These are phyloP conservation scores for Noctua janthe DNA, from an alignment of 2,888 invertebrate species.

Conservation along the genomic window DNA sequence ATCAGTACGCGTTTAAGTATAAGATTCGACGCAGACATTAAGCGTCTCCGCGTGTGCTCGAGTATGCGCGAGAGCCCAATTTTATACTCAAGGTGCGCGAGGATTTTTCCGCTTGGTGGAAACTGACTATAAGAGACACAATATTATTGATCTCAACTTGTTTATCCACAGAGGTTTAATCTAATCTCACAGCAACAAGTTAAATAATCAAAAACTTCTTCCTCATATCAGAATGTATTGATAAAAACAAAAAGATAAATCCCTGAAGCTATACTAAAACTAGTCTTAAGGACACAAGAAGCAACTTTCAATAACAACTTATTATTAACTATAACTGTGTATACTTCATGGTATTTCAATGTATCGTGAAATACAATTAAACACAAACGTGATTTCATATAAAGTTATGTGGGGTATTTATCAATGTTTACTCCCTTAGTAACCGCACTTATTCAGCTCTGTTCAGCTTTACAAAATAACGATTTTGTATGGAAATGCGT, in stretches of 20 bases:
- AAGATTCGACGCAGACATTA: not conserved
- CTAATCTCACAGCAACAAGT: conserved; percentile 42
- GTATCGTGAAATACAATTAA: conserved; percentile 43
- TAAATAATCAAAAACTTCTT: conserved; percentile 17
- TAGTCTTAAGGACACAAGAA: conserved; percentile 55
- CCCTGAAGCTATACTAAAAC: conserved; percentile 60
- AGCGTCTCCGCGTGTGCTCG: not conserved
- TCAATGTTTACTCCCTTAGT: no score
- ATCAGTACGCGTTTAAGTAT: not conserved
- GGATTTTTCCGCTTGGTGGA: not conserved
- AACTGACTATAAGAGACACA: conserved; percentile 4
- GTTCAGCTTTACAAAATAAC: no score
- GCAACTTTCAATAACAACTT: conserved; percentile 62
- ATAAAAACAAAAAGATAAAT: conserved; percentile 39
- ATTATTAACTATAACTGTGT: conserved; percentile 48
- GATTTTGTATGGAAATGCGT: no score
- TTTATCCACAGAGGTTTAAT: conserved; percentile 22
- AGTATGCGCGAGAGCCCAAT: not conserved
- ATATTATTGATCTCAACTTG: conserved; percentile 23
- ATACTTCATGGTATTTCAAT: conserved; percentile 31
- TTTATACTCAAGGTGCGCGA: not conserved
- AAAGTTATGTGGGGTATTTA: conserved; percentile 23
- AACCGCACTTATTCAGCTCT: no score
- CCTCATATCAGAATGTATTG: conserved; percentile 17
- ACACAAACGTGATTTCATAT: conserved; percentile 32